Evolutionary conservation across 2,888 invertebrate genomes (phyloP).

Genomic region (Norana najaformis): DNA sequence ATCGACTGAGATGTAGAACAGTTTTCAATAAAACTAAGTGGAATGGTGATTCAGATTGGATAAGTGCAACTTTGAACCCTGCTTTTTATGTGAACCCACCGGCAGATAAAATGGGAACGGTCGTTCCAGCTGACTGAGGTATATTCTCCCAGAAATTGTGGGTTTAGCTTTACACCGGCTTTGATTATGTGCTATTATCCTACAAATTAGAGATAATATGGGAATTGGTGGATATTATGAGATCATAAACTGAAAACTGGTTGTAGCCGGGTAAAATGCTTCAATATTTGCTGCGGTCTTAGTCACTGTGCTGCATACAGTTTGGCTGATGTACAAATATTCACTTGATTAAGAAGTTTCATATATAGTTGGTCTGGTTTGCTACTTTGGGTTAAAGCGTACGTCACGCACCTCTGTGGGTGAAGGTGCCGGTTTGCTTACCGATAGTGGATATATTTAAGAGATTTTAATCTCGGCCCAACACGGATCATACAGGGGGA

Average conservation of each 20-base stretch:
- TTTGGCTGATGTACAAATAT: background rate
- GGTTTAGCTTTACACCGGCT: constrained; percentile 13
- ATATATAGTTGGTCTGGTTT: too few species aligned
- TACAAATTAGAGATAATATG: background rate
- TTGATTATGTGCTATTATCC: constrained; percentile 5
- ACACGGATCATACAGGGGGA: too few species aligned
- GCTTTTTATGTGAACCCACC: background rate
- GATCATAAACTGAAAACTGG: background rate
- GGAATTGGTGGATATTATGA: too few species aligned
- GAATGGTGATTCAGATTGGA: background rate
- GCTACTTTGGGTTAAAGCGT: too few species aligned
- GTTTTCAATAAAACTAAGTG: constrained; percentile 13
- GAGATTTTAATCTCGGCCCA: too few species aligned
- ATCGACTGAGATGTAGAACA: background rate
- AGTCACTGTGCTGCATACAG: background rate
- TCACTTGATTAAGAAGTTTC: background rate
- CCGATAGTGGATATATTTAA: too few species aligned
- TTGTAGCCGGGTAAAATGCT: background rate
- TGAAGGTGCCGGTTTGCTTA: too few species aligned
- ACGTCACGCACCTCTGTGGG: too few species aligned
- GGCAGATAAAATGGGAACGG: background rate
- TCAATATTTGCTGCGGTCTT: background rate
- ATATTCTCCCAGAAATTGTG: background rate
- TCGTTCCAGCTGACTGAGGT: background rate
- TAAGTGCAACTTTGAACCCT: background rate